Percentiles rank a stretch among this genome's conserved stretches.
These are phyloP conservation scores for Pseudomyrmex sp. DNA, from an alignment of 1,140 invertebrate genomes.

Conservation along the genomic window DNA sequence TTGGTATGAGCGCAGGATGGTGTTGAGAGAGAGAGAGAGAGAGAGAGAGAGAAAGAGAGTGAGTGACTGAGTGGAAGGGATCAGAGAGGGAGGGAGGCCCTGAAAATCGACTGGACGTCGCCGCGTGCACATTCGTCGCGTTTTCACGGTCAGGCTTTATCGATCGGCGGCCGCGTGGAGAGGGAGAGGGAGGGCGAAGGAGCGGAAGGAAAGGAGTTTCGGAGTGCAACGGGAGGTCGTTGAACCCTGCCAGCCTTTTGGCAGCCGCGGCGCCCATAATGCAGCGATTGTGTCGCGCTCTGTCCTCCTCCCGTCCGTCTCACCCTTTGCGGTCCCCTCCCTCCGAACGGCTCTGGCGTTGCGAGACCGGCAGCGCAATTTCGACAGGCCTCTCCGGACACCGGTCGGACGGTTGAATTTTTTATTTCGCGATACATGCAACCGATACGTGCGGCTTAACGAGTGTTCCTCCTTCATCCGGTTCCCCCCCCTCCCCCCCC, in stretches of 20 bases:
- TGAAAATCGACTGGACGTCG: constrained; percentile 76
- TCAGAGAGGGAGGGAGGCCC: constrained; percentile 41
- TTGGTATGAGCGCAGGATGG: constrained; percentile 33
- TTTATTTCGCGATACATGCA: constrained; percentile 51
- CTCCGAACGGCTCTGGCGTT: constrained; percentile 24
- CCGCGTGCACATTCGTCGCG: constrained; percentile 81
- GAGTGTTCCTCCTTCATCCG: neutral
- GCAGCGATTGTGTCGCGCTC: constrained; percentile 70
- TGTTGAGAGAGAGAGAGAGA: neutral
- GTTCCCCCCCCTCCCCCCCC: neutral
- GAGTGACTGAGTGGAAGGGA: neutral
- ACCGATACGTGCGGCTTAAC: constrained; percentile 28
- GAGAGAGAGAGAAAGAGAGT: neutral
- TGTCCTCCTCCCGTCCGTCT: constrained; percentile 9
- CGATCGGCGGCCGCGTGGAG: constrained; percentile 78
- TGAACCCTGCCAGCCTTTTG: constrained; percentile 80
- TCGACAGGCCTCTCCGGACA: constrained; percentile 53
- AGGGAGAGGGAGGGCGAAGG: constrained; percentile 76
- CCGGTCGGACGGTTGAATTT: constrained; percentile 58
- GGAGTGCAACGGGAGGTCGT: constrained; percentile 84
- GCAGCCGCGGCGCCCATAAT: constrained; percentile 74
- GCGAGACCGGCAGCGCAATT: constrained; percentile 55
- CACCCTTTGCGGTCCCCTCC: constrained; percentile 27
- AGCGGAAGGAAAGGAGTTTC: constrained; percentile 82
- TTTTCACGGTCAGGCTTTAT: constrained; percentile 86